Evolutionary conservation across 2,888 invertebrate genomes (phyloP), one percentile per base, ranked within the genome.

Genomic region (Rhagonycha lutea): DNA sequence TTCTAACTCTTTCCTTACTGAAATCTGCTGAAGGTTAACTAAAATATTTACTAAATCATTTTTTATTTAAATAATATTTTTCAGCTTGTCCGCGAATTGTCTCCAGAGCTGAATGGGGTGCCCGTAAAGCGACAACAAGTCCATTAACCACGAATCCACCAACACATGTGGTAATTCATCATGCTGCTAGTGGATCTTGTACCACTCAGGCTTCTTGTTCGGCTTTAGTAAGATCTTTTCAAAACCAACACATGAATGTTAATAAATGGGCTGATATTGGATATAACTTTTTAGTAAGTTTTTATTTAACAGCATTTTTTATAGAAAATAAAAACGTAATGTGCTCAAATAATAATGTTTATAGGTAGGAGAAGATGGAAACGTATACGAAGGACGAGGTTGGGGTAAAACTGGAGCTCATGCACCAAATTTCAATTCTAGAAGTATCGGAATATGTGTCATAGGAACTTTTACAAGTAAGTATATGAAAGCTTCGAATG

Each of bases 351-450:
- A n/a, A 65, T 65, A 24, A n/a, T 10, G 32, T 63, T 60, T 61
- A 32, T 81, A 92, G 61, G 88, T 92, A 61, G 92, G 92, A 7
- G 90, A 90, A 26, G 91, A 92, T 81, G 92, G 91, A 9, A 87
- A 90, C 28, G 87, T 92, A 3, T 92, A 92, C 80, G 91, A 92
- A 85, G 92, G 92, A 3, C 84, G 88, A 0, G 92, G 92, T 1
- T 92, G 92, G 92, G 86, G 89, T 3, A 88, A 88, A 65, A 88
- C 88, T 8, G 92, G 92, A 0, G 89, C 91, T 0, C 92, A 92
- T 78, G 91, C 91, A 0, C 88, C 86, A 23, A 89, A 89, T 5
- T 92, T 90, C 79, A 92, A 92, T 82, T 87, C 84, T 23, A 90
- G 88, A 81, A 90, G 92, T 12, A 88, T 92, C 12, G 91, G 90